A percentile compares a stretch with the other conserved stretches of the same genome.
These are phyloP conservation scores for Pan troglodytes DNA, from an alignment of 2,113 vertebrate species.

Conservation along the genomic window DNA sequence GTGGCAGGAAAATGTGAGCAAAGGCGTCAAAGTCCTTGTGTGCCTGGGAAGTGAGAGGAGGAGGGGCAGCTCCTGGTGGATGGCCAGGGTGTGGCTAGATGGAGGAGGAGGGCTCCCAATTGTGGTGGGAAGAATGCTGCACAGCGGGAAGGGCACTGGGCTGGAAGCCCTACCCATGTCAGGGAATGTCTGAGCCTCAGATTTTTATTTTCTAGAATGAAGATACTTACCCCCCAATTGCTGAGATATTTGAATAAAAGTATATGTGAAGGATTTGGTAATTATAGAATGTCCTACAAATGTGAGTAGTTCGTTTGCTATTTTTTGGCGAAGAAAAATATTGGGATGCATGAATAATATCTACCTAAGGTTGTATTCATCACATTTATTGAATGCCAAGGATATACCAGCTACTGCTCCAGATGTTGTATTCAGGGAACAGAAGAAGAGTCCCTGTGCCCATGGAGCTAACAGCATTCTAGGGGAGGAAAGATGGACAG, in stretches of 20 bases:
- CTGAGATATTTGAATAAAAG: not conserved
- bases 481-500: not conserved
- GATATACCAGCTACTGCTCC: not conserved
- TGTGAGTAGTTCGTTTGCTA: not conserved
- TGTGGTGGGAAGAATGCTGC: not conserved
- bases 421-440: not conserved
- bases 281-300: not conserved
- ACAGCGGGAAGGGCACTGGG: not conserved
- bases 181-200: not conserved
- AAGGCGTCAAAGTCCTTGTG: not conserved
- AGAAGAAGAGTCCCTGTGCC: not conserved
- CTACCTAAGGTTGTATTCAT: not conserved
- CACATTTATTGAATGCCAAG: not conserved
- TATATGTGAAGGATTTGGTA: not conserved
- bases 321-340: not conserved
- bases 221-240: not conserved
- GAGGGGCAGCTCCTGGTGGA: rapidly evolving
- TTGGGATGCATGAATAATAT: not conserved
- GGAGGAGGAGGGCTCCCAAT: not conserved
- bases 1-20: not conserved
- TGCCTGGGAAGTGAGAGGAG: not conserved
- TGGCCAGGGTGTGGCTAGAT: not conserved
- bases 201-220: not conserved
- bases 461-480: not conserved
- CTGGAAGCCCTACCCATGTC: not conserved